Evolutionary conservation across 2,888 invertebrate genomes (phyloP), one percentile per base, ranked within the genome.

Genomic region (Dynastes hyllus): DNA sequence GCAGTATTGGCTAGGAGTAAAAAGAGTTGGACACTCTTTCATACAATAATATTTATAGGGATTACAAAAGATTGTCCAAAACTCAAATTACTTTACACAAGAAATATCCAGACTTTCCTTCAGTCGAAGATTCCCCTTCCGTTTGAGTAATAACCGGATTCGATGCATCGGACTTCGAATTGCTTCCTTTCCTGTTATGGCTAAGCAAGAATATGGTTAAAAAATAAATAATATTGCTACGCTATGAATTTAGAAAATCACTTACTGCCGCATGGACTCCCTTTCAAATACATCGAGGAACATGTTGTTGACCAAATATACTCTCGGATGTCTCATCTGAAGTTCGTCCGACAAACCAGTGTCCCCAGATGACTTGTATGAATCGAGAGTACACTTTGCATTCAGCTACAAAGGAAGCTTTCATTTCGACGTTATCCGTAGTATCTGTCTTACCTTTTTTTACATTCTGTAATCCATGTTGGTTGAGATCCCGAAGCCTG

Each of bases 341-440:
- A 11, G 45, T 5, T 61, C 40, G 55, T 6, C 73, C 73, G 22
- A 75, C 2, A 45, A 75, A 22, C 73, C 73, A 75, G 40, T 75
- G 73, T 27, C 73, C 73, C 73, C 73, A 75, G n/a, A 75, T 75
- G 9, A 75, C 55, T 6, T 61, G 29, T 22, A 61, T 45, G 50
- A 75, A 75, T 16, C 61, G 73, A 8, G 73, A 75, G 27, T 61
- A 75, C 45, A 45, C 61, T 75, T 61, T 75, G 45, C 73, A 75
- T 61, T 75, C 73, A 45, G 50, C 73, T 63, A 27, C 45, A 63
- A 75, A 45, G 69, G 51, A 69, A 69, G 51, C 69, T 69, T 69
- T 51, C 69, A 69, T 69, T 69, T 69, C 51, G 69, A n/a, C 69
- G 69, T 69, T 69, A 69, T 69, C 69, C 51, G 27, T 50, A 29